A percentile compares a stretch with the other conserved stretches of the same genome.
Conservation (phyloP, 1,140 invertebrate genomes). For the Lasioglossum baleicum region DNA sequence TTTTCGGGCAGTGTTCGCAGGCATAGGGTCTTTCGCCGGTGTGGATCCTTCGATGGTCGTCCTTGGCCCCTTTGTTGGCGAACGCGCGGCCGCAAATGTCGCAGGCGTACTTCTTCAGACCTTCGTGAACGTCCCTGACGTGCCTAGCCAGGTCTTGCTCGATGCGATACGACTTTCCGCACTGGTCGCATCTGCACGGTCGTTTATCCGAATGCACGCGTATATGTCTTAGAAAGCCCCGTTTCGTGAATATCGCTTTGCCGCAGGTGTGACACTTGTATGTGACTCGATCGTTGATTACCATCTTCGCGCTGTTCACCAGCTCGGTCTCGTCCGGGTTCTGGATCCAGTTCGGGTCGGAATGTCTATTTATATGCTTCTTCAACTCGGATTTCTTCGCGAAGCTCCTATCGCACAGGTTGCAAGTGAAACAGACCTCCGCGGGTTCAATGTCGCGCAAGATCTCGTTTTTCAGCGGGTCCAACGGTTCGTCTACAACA, state of each 20-base stretch:
- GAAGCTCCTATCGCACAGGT: conserved; percentile 9
- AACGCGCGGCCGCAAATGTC: conserved; percentile 76
- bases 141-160: conserved; percentile 51
- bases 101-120: conserved; percentile 76
- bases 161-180: conserved; percentile 56
- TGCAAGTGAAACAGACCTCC: not conserved
- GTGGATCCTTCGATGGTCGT: conserved; percentile 84
- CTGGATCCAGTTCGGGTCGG: conserved; percentile 3
- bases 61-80: conserved; percentile 80
- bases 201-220: conserved; percentile 45
- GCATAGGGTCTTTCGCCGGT: conserved; percentile 83
- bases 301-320: conserved; percentile 24
- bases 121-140: conserved; percentile 59
- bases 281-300: conserved; percentile 35
- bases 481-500: not conserved
- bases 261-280: conserved; percentile 53
- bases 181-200: conserved; percentile 52
- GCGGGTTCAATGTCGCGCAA: not conserved
- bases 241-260: conserved; percentile 56
- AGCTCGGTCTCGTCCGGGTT: conserved; percentile 32
- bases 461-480: too few species aligned
- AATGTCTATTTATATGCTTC: conserved; percentile 27
- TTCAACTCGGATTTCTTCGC: conserved; percentile 31
- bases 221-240: conserved; percentile 43
- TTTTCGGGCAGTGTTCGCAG: conserved; percentile 83